Evolutionary conservation across 1,140 invertebrate species (phyloP).

Genomic region (Protaetia brevitarsis): DNA sequence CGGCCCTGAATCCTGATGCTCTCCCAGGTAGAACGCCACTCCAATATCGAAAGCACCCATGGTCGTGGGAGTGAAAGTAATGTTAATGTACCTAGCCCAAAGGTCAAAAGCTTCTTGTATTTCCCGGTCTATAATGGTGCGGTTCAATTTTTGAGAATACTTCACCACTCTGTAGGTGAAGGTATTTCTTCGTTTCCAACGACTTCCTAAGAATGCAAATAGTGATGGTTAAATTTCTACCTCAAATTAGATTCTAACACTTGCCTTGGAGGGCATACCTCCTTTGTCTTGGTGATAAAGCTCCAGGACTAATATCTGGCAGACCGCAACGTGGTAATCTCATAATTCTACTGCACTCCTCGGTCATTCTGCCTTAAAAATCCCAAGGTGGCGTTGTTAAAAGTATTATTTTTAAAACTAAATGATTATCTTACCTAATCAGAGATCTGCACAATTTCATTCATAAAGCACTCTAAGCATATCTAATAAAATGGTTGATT

Average conservation of each 20-base stretch:
- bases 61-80: background rate
- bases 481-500: no score
- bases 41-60: conserved; percentile 61
- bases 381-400: background rate
- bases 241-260: background rate
- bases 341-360: background rate
- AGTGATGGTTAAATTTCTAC: background rate
- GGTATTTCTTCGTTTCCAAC: background rate
- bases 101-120: background rate
- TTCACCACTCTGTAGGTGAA: background rate
- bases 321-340: background rate
- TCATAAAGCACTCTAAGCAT: no score
- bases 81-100: background rate
- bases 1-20: conserved; percentile 86
- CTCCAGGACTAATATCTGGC: background rate
- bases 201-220: conserved; percentile 3
- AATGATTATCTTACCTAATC: no score
- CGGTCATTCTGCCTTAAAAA: background rate
- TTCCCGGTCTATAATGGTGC: background rate
- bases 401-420: no score
- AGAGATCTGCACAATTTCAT: background rate
- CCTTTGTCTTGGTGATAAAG: background rate
- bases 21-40: conserved; percentile 75
- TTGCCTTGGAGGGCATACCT: background rate
- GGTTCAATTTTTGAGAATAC: conserved; percentile 1